Evolutionary conservation across 2,888 invertebrate species (phyloP).

Genomic region (Eretmocerus hayati): DNA sequence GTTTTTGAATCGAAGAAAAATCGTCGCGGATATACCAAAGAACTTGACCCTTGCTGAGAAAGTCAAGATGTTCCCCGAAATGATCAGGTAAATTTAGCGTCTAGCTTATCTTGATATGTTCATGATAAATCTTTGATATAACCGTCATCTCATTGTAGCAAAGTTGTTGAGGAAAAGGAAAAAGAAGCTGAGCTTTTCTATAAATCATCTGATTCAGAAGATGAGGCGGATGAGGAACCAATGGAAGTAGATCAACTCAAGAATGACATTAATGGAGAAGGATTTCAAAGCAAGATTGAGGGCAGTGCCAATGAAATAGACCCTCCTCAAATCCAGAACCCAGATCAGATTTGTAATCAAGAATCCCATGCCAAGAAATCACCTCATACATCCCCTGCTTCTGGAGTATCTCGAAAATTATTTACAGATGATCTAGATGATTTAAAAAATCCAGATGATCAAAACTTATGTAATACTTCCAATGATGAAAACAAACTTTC

Average conservation of each 20-base stretch:
- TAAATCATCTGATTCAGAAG: conserved; percentile 60
- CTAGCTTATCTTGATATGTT: neutral
- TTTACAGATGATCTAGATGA: conserved; percentile 19
- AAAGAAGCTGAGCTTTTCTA: conserved; percentile 70
- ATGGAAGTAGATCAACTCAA: conserved; percentile 4
- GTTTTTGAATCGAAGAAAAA: conserved; percentile 57
- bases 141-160: conserved; percentile 45
- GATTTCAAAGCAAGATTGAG: conserved; percentile 1
- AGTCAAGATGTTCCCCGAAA: conserved; percentile 61
- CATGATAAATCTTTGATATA: conserved; percentile 7
- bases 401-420: conserved; percentile 28
- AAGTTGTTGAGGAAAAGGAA: conserved; percentile 63
- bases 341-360: conserved; percentile 17
- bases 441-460: conserved; percentile 9
- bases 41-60: conserved; percentile 46
- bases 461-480: conserved; percentile 1
- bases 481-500: neutral
- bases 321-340: conserved; percentile 15
- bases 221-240: conserved; percentile 38
- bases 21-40: conserved; percentile 33
- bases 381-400: conserved; percentile 19
- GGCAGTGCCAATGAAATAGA: neutral
- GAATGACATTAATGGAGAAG: conserved; percentile 1
- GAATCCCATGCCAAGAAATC: conserved; percentile 25
- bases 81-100: conserved; percentile 35